Base-by-base conservation (phyloP, 2,888 invertebrate genomes). In the Corythucha ciliata region DNA sequence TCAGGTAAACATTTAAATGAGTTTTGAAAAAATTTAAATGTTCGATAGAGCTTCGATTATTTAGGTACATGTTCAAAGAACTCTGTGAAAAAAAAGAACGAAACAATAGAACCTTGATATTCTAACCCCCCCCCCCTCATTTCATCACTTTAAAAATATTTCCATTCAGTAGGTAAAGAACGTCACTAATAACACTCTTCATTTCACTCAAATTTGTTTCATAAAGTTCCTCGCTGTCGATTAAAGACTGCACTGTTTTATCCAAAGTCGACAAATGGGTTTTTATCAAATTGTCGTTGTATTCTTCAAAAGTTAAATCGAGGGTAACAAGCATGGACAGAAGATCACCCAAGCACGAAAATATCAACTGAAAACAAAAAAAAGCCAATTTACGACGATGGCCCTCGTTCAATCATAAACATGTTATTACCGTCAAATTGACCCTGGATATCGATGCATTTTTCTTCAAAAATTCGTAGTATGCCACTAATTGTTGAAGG, bases 401-500 rank as follows among this genome's bases (percentile, higher is more conserved):
- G n/a, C n/a, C n/a, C n/a, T n/a, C n/a, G n/a, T n/a, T n/a, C 22
- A n/a, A 10, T 29, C 29, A 29, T 10, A n/a, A 29, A 29, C 8
- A 29, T 8, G n/a, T n/a, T n/a, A 29, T 29, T n/a, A 29, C 29
- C 8, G 29, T n/a, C 29, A 29, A 29, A 29, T 29, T 10, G 29
- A n/a, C 29, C 29, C 29, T 29, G n/a, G n/a, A n/a, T n/a, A n/a
- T n/a, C n/a, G n/a, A n/a, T n/a, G n/a, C n/a, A n/a, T n/a, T n/a
- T n/a, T n/a, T n/a, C n/a, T n/a, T n/a, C n/a, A n/a, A n/a, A n/a
- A 59, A 56, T 20, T 55, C 52, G 57, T 78, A 77, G 44, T 88
- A 72, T 2, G 81, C 79, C 63, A 81, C 77, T 42, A 90, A 69
- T 69, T 92, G 91, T 54, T 75, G 76, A 58, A 89, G 73, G 12